Evolutionary conservation across 92 coral and sea anemone species (phyloP), one percentile per base, ranked within the genome.

Genomic region (Zoanthus sociatus): DNA sequence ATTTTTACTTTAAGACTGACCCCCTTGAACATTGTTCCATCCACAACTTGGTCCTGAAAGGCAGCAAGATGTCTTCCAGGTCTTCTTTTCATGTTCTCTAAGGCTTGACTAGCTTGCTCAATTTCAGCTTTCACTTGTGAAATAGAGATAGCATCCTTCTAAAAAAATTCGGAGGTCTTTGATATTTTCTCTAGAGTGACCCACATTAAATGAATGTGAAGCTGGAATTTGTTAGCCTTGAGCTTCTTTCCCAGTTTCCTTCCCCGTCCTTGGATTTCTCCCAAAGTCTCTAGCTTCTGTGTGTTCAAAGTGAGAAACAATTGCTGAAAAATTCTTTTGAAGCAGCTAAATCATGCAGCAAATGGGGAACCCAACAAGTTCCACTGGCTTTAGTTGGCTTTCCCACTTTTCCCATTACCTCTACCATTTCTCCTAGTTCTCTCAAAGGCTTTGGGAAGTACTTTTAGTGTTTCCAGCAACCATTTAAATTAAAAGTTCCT

Each of bases 391-490:
- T 86, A 6, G 89, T 86, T 76, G 89, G 84, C 60, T 86, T 86
- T 76, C 89, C 67, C 89, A 86, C 83, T 44, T 86, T 86, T 63
- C 76, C 74, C 82, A 73, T 50, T 71, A 83, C 83, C 89, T 86
- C 73, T 44, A 83, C 82, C 73, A 76, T 47, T 76, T 76, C 56
- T 84, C 56, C 47, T 60, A 15, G 87, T 83, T 83, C 46, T 83
- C 87, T 83, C 44, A 69, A 83, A 66, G 87, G 77, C 20, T 83
- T 83, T 69, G 87, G 87, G 77, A 78, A 83, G 63, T 84, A 87
- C 89, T 87, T 87, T 54, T 87, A 87, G 47, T 87, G 89, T 86
- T 86, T 76, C 89, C 89, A 86, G 61, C 89, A 86, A 58, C 89
- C 83, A 64, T 76, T 86, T 77, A 67, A 48, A 58, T 86, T 77